Base-by-base conservation (phyloP, 1,140 invertebrate species). In the Agrypnia vestita region DNA sequence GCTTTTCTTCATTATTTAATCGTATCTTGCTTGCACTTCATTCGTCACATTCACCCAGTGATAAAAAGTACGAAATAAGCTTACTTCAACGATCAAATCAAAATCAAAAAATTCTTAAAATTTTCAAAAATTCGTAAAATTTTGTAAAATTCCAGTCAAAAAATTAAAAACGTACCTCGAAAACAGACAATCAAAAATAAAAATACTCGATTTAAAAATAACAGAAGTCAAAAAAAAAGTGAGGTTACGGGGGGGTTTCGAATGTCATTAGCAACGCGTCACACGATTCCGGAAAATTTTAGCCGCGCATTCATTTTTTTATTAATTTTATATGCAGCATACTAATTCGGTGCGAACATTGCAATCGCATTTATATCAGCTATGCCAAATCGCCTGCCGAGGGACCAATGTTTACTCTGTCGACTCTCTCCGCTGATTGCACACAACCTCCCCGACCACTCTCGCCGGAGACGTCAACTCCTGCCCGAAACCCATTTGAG, bases 311-410 rank as follows among this genome's bases (percentile, higher is more conserved):
- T 59, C 11, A 15, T 59, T 3, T 59, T 59, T 19, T 59, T 59
- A 19, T 59, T 19, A 59, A 59, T 59, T 59, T 19, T 19, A 59
- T 21, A 59, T 59, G 55, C 25, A 35, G 55, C 55, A 21, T 11
- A 3, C 15, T 21, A 59, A 59, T 59, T 8, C 11, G 9, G 55
- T 21, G 55, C 15, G 55, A 12, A 59, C 10, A 19, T 59, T 19
- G 21, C 12, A 59, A 59, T 59, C 55, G 55, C 4, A 21, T 19
- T 59, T 59, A 19, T 59, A 59, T 59, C 21, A 17, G 15, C 21
- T 59, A 21, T 59, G 55, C 55, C 9, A 59, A 59, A 59, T 59
- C 55, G 55, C 13, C 21, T 17, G 55, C 17, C 55, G 55, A 10
- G 15, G 17, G 13, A 7, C 55, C 10, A 21, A 59, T 9, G 55